Conservation (phyloP, 2,888 invertebrate genomes). For the Phasia obesa region DNA sequence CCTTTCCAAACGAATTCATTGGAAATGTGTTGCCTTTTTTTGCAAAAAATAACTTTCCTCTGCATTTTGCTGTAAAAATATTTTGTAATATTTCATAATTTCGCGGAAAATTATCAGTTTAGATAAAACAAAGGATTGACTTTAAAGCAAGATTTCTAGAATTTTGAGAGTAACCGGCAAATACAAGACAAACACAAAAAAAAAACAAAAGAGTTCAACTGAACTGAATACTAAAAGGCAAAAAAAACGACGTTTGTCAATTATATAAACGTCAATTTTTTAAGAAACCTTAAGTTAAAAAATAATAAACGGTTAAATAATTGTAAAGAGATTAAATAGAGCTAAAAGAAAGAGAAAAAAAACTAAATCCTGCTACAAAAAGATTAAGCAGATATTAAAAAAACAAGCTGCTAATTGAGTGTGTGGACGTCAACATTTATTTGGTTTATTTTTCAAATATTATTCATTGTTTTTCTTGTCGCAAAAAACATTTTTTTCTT, state of each 20-base stretch:
- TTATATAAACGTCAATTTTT: neutral
- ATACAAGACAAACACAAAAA: neutral
- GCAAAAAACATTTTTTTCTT: conserved; percentile 1
- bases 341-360: neutral
- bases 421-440: neutral
- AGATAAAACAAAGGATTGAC: conserved; percentile 63
- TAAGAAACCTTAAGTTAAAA: neutral
- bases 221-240: neutral
- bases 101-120: conserved; percentile 26
- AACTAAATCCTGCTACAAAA: conserved; percentile 11
- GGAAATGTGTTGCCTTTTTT: no score
- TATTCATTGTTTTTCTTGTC: conserved; percentile 5
- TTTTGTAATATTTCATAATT: conserved; percentile 60
- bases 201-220: conserved; percentile 46
- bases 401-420: conserved; percentile 14
- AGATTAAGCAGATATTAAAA: neutral
- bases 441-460: neutral
- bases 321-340: conserved; percentile 39
- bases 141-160: conserved; percentile 53
- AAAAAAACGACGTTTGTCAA: no score
- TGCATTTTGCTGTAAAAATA: neutral
- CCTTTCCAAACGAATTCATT: no score
- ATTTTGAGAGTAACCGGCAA: conserved; percentile 37
- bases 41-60: neutral
- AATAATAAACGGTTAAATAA: conserved; percentile 43